phyloP scores from a whole-genome alignment of 2,888 invertebrate genomes.

The Formica aserva region DNA sequence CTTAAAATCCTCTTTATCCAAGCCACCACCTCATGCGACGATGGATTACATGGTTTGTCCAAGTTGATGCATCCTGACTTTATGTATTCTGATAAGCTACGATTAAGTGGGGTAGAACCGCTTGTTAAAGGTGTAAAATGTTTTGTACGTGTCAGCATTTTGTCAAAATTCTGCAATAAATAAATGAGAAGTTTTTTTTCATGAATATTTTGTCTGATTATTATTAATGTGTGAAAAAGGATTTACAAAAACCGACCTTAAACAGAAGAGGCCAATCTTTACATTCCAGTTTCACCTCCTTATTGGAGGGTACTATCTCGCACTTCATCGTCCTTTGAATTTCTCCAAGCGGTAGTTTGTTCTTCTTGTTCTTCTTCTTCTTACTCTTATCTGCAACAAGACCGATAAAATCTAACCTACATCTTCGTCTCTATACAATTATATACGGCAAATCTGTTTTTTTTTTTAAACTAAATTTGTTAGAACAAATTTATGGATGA shows the following conservation, averaged over 20 bases:
- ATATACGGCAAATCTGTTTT: neutral
- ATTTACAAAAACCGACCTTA: constrained; percentile 88
- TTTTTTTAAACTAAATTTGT: neutral
- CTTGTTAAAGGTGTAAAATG: constrained; percentile 98
- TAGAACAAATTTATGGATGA: neutral
- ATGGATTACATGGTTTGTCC: constrained; percentile 99
- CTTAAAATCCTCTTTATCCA: constrained; percentile 99
- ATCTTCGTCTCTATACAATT: neutral
- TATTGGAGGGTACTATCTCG: constrained; percentile 91
- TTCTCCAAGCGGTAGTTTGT: constrained; percentile 89
- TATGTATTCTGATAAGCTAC: constrained; percentile 95
- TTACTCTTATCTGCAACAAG: constrained; percentile 86
- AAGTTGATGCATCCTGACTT: constrained; percentile 98
- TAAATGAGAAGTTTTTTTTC: constrained; percentile 29
- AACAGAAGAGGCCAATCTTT: constrained; percentile 98
- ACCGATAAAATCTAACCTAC: constrained; percentile 49
- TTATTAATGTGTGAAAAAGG: neutral
- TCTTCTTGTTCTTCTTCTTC: constrained; percentile 89
- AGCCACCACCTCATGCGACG: constrained; percentile 99
- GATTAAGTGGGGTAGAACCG: constrained; percentile 97
- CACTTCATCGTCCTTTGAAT: constrained; percentile 91
- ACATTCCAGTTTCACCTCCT: constrained; percentile 92
- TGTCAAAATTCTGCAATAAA: constrained; percentile 93
- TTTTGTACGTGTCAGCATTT: constrained; percentile 96
- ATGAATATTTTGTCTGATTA: neutral